Conservation (phyloP, 2,797 vertebrate genomes). For the Eulemur mongoz region DNA sequence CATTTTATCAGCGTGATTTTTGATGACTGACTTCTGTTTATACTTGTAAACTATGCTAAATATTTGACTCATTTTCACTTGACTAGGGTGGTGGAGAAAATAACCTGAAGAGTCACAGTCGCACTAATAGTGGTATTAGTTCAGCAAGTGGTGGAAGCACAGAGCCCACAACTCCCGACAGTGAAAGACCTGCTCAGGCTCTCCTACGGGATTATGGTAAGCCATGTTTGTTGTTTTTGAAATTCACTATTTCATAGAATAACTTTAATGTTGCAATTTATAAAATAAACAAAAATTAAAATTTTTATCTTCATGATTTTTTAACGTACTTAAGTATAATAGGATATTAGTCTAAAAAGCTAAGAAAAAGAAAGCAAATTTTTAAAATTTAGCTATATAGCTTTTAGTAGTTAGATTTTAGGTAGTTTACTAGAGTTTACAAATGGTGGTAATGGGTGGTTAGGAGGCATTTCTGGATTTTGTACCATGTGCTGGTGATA, state of each 20-base stretch:
- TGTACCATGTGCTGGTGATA: neutral
- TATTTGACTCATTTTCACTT: constrained; percentile 69
- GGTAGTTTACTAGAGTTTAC: constrained; percentile 35
- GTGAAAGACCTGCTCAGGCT: constrained; percentile 93
- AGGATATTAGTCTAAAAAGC: constrained; percentile 19
- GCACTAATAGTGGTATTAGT: constrained; percentile 95
- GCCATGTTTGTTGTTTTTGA: constrained; percentile 40
- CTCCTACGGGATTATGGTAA: constrained; percentile 96
- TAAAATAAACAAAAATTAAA: neutral
- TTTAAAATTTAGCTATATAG: constrained; percentile 13
- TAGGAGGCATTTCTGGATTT: constrained; percentile 22
- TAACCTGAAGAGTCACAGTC: constrained; percentile 92
- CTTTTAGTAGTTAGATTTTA: constrained; percentile 52
- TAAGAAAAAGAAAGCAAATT: neutral
- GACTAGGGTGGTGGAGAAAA: constrained; percentile 85
- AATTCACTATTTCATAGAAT: neutral
- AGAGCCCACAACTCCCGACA: constrained; percentile 94
- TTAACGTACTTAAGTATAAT: neutral
- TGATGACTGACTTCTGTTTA: neutral
- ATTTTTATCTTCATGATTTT: constrained; percentile 47
- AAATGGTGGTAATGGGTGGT: constrained; percentile 17
- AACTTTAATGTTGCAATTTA: neutral
- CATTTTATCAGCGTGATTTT: constrained; percentile 20
- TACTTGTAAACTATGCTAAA: neutral
- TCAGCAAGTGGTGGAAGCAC: constrained; percentile 93